Base-by-base conservation (phyloP, 2,888 invertebrate genomes). In the Dolichopus griseipennis region DNA sequence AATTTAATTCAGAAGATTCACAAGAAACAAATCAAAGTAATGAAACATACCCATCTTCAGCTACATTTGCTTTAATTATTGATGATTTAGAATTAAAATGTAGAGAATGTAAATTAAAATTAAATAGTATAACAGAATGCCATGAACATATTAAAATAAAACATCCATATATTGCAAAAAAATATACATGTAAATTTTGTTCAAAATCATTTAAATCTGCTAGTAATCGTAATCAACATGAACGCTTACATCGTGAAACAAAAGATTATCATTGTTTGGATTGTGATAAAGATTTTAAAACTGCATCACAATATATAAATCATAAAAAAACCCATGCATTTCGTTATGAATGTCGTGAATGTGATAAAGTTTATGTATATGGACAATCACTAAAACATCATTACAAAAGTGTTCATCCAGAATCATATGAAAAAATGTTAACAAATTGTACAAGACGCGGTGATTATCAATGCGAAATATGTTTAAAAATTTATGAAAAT, bases 221-320 rank as follows among this genome's bases (percentile, higher is more conserved):
- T 7, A 52, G 52, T 52, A 52, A 52, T 52, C 52, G 52, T 52
- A 52, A 52, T 52, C 52, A 52, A 52, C 52, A 52, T n/a, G 52
- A 52, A 52, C 15, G 52, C 2, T n/a, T 52, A 6, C 52, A 52
- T 52, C 52, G 52, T 52, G 52, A 52, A 52, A 52, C 52, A n/a
- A 52, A 52, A n/a, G 52, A 52, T n/a, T 52, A 52, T n/a, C 52
- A 52, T 52, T 52, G 52, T 52, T 52, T 52, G n/a, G 52, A 52
- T 52, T 52, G 52, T 52, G 52, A 52, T 15, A 52, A 52, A 52
- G 52, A 52, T 52, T 52, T 52, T 52, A 52, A 52, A 52, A 52
- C 52, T 15, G 52, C 52, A 52, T 52, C 52, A 1, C 52, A 52
- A 52, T 52, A 52, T 52, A 52, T 52, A 12, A 52, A 52, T n/a